Conservation (phyloP, 2,113 vertebrate species). For the Aythya baeri region DNA sequence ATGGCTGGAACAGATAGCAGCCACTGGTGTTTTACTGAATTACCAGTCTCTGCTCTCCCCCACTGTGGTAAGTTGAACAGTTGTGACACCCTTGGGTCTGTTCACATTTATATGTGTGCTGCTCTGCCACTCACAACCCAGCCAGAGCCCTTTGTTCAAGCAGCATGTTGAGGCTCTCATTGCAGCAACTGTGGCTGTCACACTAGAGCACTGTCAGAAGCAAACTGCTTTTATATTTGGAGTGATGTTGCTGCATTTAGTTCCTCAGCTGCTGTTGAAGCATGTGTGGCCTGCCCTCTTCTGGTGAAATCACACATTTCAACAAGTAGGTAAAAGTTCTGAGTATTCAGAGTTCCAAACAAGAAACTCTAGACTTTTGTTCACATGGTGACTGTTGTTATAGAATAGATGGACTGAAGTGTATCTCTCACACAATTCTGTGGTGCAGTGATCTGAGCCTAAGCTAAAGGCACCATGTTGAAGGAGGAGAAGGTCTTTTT, state of each 20-base stretch:
- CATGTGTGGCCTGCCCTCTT: slow-evolving; percentile 23
- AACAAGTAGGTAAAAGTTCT: background rate
- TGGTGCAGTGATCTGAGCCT: background rate
- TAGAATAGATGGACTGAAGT: background rate
- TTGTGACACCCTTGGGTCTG: background rate
- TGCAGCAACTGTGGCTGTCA: background rate
- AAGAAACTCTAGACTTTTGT: background rate
- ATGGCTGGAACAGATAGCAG: slow-evolving; percentile 95
- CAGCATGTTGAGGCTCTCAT: background rate
- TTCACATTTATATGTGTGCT: background rate
- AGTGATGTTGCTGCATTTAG: background rate
- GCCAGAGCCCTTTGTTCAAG: background rate
- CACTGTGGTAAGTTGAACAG: slow-evolving; percentile 79
- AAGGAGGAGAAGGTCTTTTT: background rate
- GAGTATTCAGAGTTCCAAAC: background rate
- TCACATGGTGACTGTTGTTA: background rate
- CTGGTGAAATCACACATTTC: background rate
- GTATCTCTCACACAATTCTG: background rate
- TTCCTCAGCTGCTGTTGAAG: background rate
- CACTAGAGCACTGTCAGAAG: background rate
- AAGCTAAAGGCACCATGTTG: background rate
- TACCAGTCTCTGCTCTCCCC: slow-evolving; percentile 93
- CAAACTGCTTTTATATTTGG: background rate
- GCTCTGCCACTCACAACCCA: background rate
- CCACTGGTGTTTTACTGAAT: slow-evolving; percentile 89